Base-by-base conservation (phyloP, 1,140 invertebrate genomes). In the Macrobrachium nipponense region DNA sequence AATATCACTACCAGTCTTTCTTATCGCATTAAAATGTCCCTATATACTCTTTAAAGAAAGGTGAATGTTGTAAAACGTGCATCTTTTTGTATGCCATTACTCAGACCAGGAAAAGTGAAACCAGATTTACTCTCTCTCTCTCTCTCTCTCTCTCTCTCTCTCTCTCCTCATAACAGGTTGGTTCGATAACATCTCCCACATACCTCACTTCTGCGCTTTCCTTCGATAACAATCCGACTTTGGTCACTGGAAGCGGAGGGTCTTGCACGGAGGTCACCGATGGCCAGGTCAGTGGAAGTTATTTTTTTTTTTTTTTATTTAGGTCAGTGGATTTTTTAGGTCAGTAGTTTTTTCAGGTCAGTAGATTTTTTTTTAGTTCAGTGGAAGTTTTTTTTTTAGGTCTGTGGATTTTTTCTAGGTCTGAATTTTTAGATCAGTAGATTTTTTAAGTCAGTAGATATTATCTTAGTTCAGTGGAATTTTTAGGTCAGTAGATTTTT, bases 251-350 rank as follows among this genome's bases (percentile, higher is more conserved):
- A 43, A 75, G 78, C 59, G 62, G 20, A 0, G 6, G 58, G 2
- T 80, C 64, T 58, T 82, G 86, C 66, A 72, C 77, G 0, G 87
- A 88, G 70, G 79, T 88, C 62, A 77, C 82, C 15, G 87, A 83
- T 5, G 87, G 87, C 7, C 82, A 88, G 87, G 87, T 88, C 23
- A 64, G 84, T 43, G 14, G 14, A 14, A 44, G 18, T 36, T 14
- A 11, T 36, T 27, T 43, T 8, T 36, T 11, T 73, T 15, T 11
- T 27, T 73, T 18, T 44, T 36, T 72, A 15, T 23, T 72, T 23
- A 23, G 23, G 14, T 44, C 44, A 14, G 15, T n/a, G 5, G 5
- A 20, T n/a, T 43, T 15, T 51, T 14, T 43, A n/a, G n/a, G n/a
- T n/a, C n/a, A n/a, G n/a, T 1, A 72, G n/a, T 23, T 36, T 6